A percentile compares a stretch with the other conserved stretches of the same genome.
Evolutionary conservation across 2,113 vertebrate genomes (phyloP).

Genomic region (Empidonax traillii): DNA sequence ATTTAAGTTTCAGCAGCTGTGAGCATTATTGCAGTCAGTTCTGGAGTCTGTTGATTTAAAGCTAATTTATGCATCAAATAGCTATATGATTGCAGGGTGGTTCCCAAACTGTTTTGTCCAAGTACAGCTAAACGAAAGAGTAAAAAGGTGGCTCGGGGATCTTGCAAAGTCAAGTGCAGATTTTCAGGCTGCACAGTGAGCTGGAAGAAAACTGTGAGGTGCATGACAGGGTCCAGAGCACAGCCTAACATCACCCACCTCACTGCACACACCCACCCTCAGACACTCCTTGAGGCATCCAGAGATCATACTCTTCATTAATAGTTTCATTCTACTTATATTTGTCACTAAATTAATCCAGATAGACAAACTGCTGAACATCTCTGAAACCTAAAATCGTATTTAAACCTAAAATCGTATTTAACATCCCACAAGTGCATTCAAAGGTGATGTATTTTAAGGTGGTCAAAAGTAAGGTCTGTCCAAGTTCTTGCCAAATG

Average conservation of each 20-base stretch:
- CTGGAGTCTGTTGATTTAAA: neutral
- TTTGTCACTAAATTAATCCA: neutral
- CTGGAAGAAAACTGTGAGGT: neutral
- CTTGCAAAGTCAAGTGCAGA: neutral
- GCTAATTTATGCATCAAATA: neutral
- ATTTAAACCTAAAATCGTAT: neutral
- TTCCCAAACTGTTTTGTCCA: neutral
- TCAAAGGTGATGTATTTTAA: neutral
- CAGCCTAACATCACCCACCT: neutral
- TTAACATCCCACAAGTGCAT: neutral
- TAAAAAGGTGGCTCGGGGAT: neutral
- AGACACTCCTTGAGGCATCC: neutral
- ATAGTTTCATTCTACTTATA: neutral
- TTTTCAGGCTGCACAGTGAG: neutral
- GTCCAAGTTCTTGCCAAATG: fast-evolving
- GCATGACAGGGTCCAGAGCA: neutral
- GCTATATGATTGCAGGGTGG: neutral
- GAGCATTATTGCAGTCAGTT: neutral
- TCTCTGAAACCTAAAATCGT: neutral
- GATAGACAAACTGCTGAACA: neutral
- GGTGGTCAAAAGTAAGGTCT: neutral
- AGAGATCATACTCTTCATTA: neutral
- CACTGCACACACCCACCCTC: neutral
- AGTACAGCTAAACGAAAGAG: neutral
- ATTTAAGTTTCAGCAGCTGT: neutral